Base-by-base conservation (phyloP, 2,797 vertebrate species). In the Poliocrania exsul region DNA sequence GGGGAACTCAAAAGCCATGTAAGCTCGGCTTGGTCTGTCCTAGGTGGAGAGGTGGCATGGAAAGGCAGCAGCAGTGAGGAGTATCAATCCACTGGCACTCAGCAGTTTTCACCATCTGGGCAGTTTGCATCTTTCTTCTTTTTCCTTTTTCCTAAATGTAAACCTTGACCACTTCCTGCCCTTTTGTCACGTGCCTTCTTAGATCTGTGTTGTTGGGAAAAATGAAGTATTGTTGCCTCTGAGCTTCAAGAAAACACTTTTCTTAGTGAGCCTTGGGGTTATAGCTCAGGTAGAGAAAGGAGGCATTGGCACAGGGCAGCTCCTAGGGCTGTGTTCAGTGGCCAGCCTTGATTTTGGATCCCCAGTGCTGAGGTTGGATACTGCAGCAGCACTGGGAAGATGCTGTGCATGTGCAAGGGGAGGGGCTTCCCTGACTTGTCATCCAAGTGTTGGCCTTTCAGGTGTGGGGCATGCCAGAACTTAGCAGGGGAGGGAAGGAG, bases 11-110 rank as follows among this genome's bases (percentile, higher is more conserved):
- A 13, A 86, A 75, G n/a, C 42, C 35, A 28, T 25, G 13, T 17
- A 11, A 56, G 35, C 2, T 3, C 50, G 67, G 25, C 38, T 81
- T 17, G 11, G 15, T 28, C 53, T 65, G 56, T 73, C 3, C 4
- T 14, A 29, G 13, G 7, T 44, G 44, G 80, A 47, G 44, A 82
- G 37, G 56, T 33, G 71, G 67, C 35, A 23, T 1, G 2, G 51
- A 66, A 70, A 28, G 62, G 49, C 75, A 15, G 46, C 35, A 56
- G 54, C 35, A 35, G 12, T 5, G 13, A 58, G 72, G 29, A 11
- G 1, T 11, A 5, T 19, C 0, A 0, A 16, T 25, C 64, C 51
- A 31, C 57, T 81, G 83, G 49, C 2, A 1, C 54, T 38, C 38
- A 25, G 42, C 50, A 44, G 16, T 61, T 77, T 40, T 38, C 51